Base-by-base conservation (phyloP, 2,797 vertebrate species). In the Hozukius guyotensis region DNA sequence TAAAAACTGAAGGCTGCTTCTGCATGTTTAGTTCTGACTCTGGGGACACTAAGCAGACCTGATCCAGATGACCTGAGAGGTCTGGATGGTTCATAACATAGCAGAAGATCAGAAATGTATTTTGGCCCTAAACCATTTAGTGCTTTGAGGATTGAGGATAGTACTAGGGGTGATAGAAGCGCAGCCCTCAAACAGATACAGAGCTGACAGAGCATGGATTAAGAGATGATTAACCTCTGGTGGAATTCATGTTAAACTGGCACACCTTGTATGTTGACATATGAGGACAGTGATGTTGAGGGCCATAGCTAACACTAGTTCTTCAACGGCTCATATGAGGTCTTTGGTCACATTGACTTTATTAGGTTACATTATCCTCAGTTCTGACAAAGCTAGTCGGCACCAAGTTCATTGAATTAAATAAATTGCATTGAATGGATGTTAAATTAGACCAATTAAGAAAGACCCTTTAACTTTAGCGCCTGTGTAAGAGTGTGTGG, bases 201-300 rank as follows among this genome's bases (percentile, higher is more conserved):
- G 4, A 59, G 63, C 34, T 42, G 65, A 53, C 10, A 12, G 8
- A 32, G 2, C 25, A 16, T 4, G 20, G n/a, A 31, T 25, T 25
- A 27, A 72, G 20, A 72, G 73, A 80, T 67, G 3, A 83, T 77
- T 49, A 77, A 81, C 68, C 56, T 75, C 2, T 10, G 7, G 1
- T 34, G 72, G 46, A 67, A 66, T 59, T 36, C 3, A 36, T 10
- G 18, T 62, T 4, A 53, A 69, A 74, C 13, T 25, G 46, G 1
- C 11, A 34, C n/a, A 16, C 8, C 10, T 42, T 42, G 20, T 24
- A 34, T 56, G 24, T 49, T 70, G n/a, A 53, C 49, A 49, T 5
- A 11, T 12, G 11, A 34, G 46, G 65, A 31, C 74, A 18, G 62
- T 6, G 10, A 55, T 14, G 56, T 8, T 36, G 6, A 2, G 9